Percentiles rank a stretch among this genome's conserved stretches.
These are phyloP conservation scores for Drosophila mettleri DNA, from an alignment of 2,888 invertebrate species.

Conservation along the genomic window DNA sequence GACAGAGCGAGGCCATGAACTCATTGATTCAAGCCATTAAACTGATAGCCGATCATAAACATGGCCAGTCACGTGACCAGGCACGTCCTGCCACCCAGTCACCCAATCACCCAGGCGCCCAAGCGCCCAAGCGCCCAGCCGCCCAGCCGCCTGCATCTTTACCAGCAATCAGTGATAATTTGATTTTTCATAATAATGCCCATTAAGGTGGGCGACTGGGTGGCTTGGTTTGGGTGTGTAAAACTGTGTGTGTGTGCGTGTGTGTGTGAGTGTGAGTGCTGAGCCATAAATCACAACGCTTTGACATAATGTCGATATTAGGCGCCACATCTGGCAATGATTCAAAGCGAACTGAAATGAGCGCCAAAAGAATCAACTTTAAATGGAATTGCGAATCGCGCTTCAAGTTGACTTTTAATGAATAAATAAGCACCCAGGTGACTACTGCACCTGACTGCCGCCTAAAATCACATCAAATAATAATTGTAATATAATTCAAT, in stretches of 20 bases:
- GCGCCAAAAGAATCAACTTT: constrained; percentile 40
- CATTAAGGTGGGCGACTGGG: constrained; percentile 27
- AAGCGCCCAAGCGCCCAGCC: background rate
- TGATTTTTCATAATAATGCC: constrained; percentile 66
- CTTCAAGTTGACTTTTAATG: constrained; percentile 32
- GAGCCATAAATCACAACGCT: constrained; percentile 64
- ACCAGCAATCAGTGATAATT: constrained; percentile 70
- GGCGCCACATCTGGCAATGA: constrained; percentile 61
- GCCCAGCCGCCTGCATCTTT: constrained; percentile 2
- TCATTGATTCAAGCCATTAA: constrained; percentile 62
- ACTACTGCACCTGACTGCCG: constrained; percentile 14
- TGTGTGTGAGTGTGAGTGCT: constrained; percentile 17
- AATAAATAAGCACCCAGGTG: constrained; percentile 26
- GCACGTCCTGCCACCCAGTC: constrained; percentile 16
- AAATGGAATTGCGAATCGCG: constrained; percentile 36
- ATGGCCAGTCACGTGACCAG: constrained; percentile 57
- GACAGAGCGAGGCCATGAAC: constrained; percentile 11
- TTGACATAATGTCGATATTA: constrained; percentile 72
- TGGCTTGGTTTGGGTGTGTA: background rate
- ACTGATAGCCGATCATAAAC: constrained; percentile 68
- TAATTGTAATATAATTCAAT: constrained; percentile 2
- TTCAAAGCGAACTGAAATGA: constrained; percentile 16
- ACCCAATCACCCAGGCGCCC: background rate
- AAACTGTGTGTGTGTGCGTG: constrained; percentile 5
- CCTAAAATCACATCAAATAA: constrained; percentile 10